These are phyloP conservation scores for Amia ocellicauda DNA, from an alignment of 2,113 vertebrate species.

Conservation along the genomic window DNA sequence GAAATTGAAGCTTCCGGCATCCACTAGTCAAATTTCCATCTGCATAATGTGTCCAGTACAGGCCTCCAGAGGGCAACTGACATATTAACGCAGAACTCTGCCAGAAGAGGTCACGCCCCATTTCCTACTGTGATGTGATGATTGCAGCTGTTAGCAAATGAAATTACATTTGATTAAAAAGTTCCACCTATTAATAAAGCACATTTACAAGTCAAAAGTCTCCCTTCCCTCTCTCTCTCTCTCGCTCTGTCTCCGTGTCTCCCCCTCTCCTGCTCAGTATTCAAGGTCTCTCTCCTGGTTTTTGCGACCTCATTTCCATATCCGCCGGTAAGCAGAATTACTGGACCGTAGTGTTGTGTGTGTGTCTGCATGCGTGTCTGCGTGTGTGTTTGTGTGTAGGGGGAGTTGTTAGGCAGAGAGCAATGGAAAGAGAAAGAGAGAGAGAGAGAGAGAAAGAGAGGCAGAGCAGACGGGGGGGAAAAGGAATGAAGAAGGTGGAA, in stretches of 20 bases:
- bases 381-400: background rate
- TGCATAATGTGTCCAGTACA: too few species aligned
- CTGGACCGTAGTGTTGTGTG: background rate
- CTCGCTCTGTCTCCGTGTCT: background rate
- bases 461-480: background rate
- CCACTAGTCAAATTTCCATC: too few species aligned
- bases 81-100: too few species aligned
- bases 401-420: background rate
- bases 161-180: background rate
- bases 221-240: background rate
- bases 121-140: background rate
- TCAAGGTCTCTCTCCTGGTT: background rate
- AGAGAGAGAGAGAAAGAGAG: background rate
- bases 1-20: too few species aligned
- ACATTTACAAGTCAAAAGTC: background rate
- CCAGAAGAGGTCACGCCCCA: background rate
- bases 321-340: slow-evolving; percentile 18
- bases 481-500: background rate
- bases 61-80: too few species aligned
- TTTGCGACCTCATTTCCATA: slow-evolving; percentile 17
- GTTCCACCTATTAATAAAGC: background rate
- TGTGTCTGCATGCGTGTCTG: background rate
- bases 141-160: background rate
- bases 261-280: background rate
- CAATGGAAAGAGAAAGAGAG: background rate